Base-by-base conservation (phyloP, 2,888 invertebrate genomes). In the Petrolisthes cinctipes region DNA sequence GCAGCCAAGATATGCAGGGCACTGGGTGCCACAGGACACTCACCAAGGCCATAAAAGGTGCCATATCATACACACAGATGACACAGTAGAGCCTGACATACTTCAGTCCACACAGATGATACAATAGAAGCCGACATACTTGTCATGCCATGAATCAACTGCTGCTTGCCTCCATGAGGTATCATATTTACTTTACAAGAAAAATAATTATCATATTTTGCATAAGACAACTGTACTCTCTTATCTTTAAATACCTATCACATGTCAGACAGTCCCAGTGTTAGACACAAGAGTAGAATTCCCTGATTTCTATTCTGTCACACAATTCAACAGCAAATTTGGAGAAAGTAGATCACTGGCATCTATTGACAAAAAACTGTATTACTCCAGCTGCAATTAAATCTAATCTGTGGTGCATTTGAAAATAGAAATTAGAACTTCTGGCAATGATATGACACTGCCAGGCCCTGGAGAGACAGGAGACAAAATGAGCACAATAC, bases 1-100 rank as follows among this genome's bases (percentile, higher is more conserved):
- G 53, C 11, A 66, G 66, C 61, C 73, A 23, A 57, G 53, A 66
- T 76, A 57, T n/a, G 68, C 78, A 51, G 56, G 68, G 56, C 54
- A 57, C 56, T 71, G 80, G 80, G 68, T 81, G 71, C 71, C 68
- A 79, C 17, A 56, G 81, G 81, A 71, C 79, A 66, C 85, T 80
- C 85, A 85, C 80, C 80, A 81, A 85, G 83, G 83, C 83, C 83
- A 84, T 51, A 53, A 76, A 61, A 61, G 61, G 76, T 66, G 78
- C 53, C 57, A 78, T 66, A 76, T 84, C 75, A 75, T 23, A 53
- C 83, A 84, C 76, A 84, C 61, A 80, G 54, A 54, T 53, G 82
- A 82, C 71, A 37, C 37, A 71, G 17, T 20, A 82, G 20, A 51
- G 76, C 23, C 37, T 76, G 76, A 11, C 76, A 76, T 51, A 76